These are phyloP conservation scores for Campoletis sonorensis DNA, from an alignment of 1,140 invertebrate genomes.

Conservation along the genomic window DNA sequence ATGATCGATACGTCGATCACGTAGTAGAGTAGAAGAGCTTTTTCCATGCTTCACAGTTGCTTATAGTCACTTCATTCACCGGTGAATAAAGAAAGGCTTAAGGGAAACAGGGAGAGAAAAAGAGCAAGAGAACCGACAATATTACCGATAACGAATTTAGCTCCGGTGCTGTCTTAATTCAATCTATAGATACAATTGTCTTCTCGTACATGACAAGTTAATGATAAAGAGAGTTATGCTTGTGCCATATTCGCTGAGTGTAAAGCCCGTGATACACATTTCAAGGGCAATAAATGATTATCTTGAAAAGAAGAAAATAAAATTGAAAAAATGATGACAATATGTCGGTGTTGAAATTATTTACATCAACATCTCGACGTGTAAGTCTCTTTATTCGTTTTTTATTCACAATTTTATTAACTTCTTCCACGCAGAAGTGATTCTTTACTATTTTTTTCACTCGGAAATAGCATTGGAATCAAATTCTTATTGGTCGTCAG, in stretches of 20 bases:
- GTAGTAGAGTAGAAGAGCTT: not conserved
- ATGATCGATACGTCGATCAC: slow-evolving; percentile 16
- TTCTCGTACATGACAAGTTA: not conserved
- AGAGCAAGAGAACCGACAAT: not conserved
- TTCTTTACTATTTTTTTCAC: too few relatives aligned
- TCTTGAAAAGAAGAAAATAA: too few relatives aligned
- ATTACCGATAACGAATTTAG: not conserved
- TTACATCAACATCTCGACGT: too few relatives aligned
- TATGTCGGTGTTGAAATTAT: too few relatives aligned
- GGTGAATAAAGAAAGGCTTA: not conserved
- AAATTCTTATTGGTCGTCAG: too few relatives aligned
- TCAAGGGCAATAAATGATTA: too few relatives aligned
- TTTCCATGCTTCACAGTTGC: not conserved
- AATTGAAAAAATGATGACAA: too few relatives aligned
- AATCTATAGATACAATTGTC: not conserved
- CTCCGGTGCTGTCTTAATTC: not conserved
- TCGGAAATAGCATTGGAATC: too few relatives aligned
- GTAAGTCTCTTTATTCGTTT: too few relatives aligned
- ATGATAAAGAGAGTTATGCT: not conserved
- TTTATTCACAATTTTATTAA: too few relatives aligned
- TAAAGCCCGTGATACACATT: not conserved
- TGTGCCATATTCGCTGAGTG: too few relatives aligned
- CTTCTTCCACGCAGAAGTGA: too few relatives aligned
- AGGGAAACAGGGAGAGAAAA: not conserved
- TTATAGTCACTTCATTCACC: slow-evolving; percentile 15